A percentile compares a stretch with the other conserved stretches of the same genome.
Conservation (phyloP, 2,888 invertebrate genomes). For the Limnephilus rhombicus region DNA sequence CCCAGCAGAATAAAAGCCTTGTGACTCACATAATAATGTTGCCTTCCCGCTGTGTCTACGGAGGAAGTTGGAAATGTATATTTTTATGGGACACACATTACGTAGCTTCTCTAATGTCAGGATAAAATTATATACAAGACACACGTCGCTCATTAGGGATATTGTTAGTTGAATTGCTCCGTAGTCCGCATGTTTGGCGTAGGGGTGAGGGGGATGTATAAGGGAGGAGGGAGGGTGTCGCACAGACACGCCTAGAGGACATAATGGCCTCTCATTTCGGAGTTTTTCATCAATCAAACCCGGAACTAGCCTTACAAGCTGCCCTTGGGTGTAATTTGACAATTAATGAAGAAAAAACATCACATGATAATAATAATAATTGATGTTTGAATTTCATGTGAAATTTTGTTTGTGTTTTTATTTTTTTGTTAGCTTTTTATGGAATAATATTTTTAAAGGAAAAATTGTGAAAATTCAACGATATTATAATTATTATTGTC, state of each 20-base stretch:
- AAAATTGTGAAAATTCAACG: too few relatives aligned
- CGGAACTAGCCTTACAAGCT: constrained; percentile 24
- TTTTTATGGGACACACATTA: constrained; percentile 13
- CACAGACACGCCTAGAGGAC: constrained; percentile 15
- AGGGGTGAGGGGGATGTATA: background rate
- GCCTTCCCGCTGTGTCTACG: background rate
- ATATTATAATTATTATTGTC: too few relatives aligned
- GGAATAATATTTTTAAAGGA: background rate
- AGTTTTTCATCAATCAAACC: constrained; percentile 42
- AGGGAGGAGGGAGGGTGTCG: too few relatives aligned
- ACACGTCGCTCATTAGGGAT: constrained; percentile 27
- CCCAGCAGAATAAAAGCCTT: background rate
- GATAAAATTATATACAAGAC: constrained; percentile 23
- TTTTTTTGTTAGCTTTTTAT: background rate
- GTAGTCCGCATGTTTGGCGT: background rate
- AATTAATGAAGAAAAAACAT: constrained; percentile 15
- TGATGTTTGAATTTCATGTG: background rate
- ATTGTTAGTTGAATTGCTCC: constrained; percentile 17
- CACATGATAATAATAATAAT: background rate
- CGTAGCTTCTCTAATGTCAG: constrained; percentile 10
- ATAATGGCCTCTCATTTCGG: constrained; percentile 22
- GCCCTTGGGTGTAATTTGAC: constrained; percentile 21
- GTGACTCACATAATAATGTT: background rate
- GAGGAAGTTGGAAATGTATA: background rate
- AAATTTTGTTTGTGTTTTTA: background rate